These are phyloP conservation scores for Drosophila gaucha DNA, from an alignment of 2,888 invertebrate species.

Conservation along the genomic window DNA sequence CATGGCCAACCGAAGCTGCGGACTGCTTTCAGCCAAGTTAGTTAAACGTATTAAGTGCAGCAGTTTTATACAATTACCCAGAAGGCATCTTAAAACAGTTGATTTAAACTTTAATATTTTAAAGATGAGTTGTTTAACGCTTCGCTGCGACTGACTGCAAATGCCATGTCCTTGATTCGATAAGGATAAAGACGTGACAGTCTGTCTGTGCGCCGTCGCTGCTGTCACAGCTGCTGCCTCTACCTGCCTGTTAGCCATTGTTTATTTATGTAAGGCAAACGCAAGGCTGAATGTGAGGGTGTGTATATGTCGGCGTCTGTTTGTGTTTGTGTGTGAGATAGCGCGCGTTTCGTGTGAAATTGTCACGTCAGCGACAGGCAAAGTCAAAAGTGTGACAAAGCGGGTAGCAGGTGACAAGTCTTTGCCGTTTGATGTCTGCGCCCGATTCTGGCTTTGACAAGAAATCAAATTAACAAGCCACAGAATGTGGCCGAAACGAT, in stretches of 20 bases:
- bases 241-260: conserved; percentile 28
- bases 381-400: conserved; percentile 76
- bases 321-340: conserved; percentile 9
- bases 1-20: conserved; percentile 12
- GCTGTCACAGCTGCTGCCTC: conserved; percentile 36
- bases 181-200: conserved; percentile 64
- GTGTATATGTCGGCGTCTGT: conserved; percentile 3
- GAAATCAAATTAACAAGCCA: conserved; percentile 76
- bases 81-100: conserved; percentile 25
- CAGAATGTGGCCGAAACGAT: conserved; percentile 55
- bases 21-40: conserved; percentile 30
- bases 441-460: conserved; percentile 67
- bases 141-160: conserved; percentile 55
- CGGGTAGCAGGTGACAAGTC: conserved; percentile 59
- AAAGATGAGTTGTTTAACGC: conserved; percentile 59
- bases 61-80: conserved; percentile 59
- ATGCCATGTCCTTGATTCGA: conserved; percentile 61
- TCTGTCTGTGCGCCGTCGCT: conserved; percentile 14
- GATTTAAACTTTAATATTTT: conserved; percentile 25
- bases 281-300: conserved; percentile 9
- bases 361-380: conserved; percentile 73
- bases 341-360: conserved; percentile 69
- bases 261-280: conserved; percentile 37
- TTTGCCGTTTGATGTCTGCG: conserved; percentile 47
- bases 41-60: conserved; percentile 48